Evolutionary conservation across 2,888 invertebrate species (phyloP), one percentile per base, ranked within the genome.

Genomic region (Drosophila affinis): DNA sequence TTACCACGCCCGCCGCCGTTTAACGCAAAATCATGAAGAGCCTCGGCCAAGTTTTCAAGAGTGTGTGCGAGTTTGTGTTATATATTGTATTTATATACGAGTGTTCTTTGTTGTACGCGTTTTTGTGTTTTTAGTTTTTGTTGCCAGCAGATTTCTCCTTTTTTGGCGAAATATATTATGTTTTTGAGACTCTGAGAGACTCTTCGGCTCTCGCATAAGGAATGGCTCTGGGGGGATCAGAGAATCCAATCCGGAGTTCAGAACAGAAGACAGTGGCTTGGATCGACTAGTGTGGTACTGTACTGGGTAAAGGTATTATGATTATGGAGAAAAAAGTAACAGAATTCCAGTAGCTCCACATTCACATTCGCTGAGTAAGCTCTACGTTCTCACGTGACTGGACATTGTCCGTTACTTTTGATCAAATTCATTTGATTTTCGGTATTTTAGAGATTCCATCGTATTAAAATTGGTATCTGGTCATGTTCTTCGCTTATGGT

Each of bases 1-100:
- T 59, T 73, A 74, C 58, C 68, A 60, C 60, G 48, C 55, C 67
- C 74, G 59, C 21, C 59, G 62, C 21, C 59, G 62, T 68, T 61
- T 74, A 73, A 51, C 64, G 56, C 72, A 58, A 53, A 67, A 65
- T 72, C 67, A 72, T 60, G 67, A 65, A 56, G 67, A 72, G 60
- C 29, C 72, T 39, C 39, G 21, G 65, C 52, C 59, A 52, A 59
- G 46, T 64, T 64, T 56, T 17, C 54, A 14, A 14, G 34, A 48
- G 21, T 58, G 48, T 14, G 54, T 32, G 39, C 3, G 3, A 21
- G 21, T 46, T 21, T 55, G 45, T 55, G 18, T 62, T 44, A 61
- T 55, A 59, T 51, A 55, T 51, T 46, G 34, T 52, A 59, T 58
- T 55, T 27, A 27, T 29, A 46, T 60, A 46, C 52, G 52, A 21